Conservation (phyloP, 2,888 invertebrate species). For the Microplitis deprimator region DNA sequence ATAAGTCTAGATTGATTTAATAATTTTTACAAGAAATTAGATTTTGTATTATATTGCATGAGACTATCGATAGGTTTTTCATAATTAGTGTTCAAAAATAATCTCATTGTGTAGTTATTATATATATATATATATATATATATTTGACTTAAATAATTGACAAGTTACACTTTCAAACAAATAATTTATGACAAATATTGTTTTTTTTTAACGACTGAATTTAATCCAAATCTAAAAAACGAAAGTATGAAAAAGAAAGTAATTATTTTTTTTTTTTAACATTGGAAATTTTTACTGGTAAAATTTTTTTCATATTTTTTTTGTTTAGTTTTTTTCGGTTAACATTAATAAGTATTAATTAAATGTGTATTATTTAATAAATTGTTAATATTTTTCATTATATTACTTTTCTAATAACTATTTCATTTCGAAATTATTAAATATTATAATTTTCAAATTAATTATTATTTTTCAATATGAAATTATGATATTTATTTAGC, state of each 20-base stretch:
- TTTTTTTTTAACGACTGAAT: not conserved
- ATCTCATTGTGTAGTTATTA: not conserved
- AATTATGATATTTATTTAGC: slow-evolving; percentile 69
- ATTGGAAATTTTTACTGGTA: not conserved
- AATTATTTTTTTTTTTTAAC: not conserved
- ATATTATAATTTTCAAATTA: not conserved
- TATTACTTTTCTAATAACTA: not conserved
- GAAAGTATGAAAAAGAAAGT: not conserved
- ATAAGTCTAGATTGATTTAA: slow-evolving; percentile 19
- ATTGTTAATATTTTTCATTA: not conserved
- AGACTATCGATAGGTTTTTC: slow-evolving; percentile 22
- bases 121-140: not conserved
- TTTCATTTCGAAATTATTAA: not conserved
- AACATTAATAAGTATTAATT: not conserved
- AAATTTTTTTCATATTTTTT: not conserved
- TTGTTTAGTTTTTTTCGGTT: not conserved
- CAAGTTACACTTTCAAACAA: not conserved
- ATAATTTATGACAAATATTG: not conserved
- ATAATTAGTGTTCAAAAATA: slow-evolving; percentile 20
- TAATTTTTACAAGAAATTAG: slow-evolving; percentile 34
- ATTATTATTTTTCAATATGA: slow-evolving; percentile 45
- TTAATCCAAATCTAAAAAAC: not conserved
- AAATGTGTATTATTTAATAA: not conserved
- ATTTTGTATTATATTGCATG: slow-evolving; percentile 32
- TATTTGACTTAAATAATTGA: not conserved